Evolutionary conservation across 2,888 invertebrate species (phyloP).

Genomic region (Pseudanteris insignis): DNA sequence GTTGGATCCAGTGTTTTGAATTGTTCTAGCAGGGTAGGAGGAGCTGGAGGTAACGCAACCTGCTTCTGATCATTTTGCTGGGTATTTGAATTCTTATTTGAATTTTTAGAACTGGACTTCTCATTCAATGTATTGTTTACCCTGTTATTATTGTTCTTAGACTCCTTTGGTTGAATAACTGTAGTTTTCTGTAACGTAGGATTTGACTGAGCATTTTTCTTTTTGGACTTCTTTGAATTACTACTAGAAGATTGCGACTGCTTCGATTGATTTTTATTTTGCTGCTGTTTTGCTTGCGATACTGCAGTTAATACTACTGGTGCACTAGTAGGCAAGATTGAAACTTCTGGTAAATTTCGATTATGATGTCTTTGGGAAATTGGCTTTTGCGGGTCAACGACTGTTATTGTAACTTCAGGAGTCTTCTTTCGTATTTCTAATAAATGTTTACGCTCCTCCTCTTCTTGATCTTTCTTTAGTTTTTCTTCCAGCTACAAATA

Average conservation of each 20-base stretch:
- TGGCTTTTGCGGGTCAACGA: constrained; percentile 65
- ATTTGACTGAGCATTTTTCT: not conserved
- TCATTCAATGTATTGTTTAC: constrained; percentile 17
- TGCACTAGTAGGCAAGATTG: constrained; percentile 58
- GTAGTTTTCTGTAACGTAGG: not conserved
- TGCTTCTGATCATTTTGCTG: not conserved
- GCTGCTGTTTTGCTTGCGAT: constrained; percentile 8
- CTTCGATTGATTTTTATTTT: constrained; percentile 10
- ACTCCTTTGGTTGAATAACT: constrained; percentile 25
- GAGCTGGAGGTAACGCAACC: not conserved
- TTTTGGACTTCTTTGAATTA: constrained; percentile 26
- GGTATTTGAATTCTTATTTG: too few relatives aligned
- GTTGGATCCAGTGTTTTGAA: constrained; percentile 38
- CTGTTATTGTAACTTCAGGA: constrained; percentile 67
- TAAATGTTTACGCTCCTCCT: constrained; percentile 62
- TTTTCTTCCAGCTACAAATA: constrained; percentile 68
- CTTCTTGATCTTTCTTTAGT: constrained; percentile 64
- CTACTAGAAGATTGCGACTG: not conserved
- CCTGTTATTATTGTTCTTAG: constrained; percentile 14
- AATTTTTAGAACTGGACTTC: constrained; percentile 5
- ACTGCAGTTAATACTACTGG: constrained; percentile 45
- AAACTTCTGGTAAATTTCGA: constrained; percentile 61
- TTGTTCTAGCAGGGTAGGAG: constrained; percentile 15
- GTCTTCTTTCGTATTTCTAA: constrained; percentile 65
- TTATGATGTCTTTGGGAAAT: constrained; percentile 56